Percentiles rank a stretch among this genome's conserved stretches.
Conservation (phyloP, 2,888 invertebrate genomes). For the Geotrupes spiniger region DNA sequence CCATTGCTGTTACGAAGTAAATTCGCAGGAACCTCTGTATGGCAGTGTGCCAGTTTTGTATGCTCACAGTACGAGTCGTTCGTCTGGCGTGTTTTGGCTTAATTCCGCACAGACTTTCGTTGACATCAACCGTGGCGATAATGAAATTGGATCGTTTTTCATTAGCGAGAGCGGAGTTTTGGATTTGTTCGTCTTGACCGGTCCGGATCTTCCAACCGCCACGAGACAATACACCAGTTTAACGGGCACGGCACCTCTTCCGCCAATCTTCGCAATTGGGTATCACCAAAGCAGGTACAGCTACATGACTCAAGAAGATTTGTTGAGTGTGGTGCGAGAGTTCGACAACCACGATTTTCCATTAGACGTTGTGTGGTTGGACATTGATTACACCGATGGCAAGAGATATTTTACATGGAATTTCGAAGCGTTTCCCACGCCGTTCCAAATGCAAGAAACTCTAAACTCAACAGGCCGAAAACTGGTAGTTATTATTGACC, state of each 20-base stretch:
- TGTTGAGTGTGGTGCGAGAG: slow-evolving; percentile 72
- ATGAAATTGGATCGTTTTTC: slow-evolving; percentile 67
- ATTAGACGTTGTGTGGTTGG: slow-evolving; percentile 93
- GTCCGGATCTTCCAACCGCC: slow-evolving; percentile 78
- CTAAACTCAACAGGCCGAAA: slow-evolving; percentile 81
- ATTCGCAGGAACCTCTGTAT: slow-evolving; percentile 90
- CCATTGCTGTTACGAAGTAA: slow-evolving; percentile 92
- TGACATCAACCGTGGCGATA: slow-evolving; percentile 43
- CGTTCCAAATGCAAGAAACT: slow-evolving; percentile 82
- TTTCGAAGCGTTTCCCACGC: slow-evolving; percentile 75
- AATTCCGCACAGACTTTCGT: slow-evolving; percentile 16
- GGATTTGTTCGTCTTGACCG: slow-evolving; percentile 87
- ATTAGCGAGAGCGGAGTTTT: slow-evolving; percentile 94
- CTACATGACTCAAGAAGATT: slow-evolving; percentile 92
- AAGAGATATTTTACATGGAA: slow-evolving; percentile 99
- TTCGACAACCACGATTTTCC: slow-evolving; percentile 91
- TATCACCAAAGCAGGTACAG: slow-evolving; percentile 98
- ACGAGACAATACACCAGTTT: slow-evolving; percentile 81
- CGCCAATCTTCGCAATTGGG: slow-evolving; percentile 81
- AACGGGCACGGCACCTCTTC: slow-evolving; percentile 83
- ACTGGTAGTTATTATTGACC: slow-evolving; percentile 90
- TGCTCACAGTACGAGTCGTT: slow-evolving; percentile 55
- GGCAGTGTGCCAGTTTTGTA: slow-evolving; percentile 90
- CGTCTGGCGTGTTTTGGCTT: slow-evolving; percentile 21
- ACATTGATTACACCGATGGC: slow-evolving; percentile 94